phyloP scores from a whole-genome alignment of 2,797 vertebrate genomes.

The Loris lydekkerianus region DNA sequence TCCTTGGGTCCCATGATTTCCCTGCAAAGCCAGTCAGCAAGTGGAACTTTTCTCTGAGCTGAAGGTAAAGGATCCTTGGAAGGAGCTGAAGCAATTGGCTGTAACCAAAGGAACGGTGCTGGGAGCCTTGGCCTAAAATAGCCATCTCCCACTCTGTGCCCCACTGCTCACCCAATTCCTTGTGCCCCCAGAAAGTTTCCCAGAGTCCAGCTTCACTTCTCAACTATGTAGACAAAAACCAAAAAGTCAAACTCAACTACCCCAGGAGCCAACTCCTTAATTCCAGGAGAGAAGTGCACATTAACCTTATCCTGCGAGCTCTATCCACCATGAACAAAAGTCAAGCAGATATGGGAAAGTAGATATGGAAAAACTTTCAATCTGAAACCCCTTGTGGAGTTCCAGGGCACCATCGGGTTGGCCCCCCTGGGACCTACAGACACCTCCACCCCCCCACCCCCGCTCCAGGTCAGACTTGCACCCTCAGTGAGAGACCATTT shows the following conservation, averaged over 20 bases:
- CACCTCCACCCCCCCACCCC: no score
- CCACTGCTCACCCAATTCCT: neutral
- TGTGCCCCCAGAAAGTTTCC: neutral
- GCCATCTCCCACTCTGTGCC: neutral
- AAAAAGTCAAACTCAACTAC: neutral
- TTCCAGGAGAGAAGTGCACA: neutral
- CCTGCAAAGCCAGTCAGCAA: neutral
- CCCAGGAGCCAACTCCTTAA: no score
- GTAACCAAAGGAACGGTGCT: neutral
- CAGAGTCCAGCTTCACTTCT: neutral
- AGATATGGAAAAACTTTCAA: rapidly evolving
- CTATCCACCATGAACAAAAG: neutral
- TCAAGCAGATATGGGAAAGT: neutral
- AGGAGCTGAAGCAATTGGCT: neutral
- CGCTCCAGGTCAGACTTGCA: neutral
- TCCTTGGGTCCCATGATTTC: neutral
- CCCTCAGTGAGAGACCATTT: neutral
- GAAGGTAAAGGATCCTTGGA: neutral
- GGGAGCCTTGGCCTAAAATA: neutral
- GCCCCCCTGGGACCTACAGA: no score
- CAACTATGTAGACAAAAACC: neutral
- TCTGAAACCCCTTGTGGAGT: neutral
- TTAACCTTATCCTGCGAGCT: neutral
- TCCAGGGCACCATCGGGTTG: neutral
- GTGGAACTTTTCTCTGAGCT: neutral